Conservation (phyloP, 2,797 vertebrate genomes). For the Malurus splendens region DNA sequence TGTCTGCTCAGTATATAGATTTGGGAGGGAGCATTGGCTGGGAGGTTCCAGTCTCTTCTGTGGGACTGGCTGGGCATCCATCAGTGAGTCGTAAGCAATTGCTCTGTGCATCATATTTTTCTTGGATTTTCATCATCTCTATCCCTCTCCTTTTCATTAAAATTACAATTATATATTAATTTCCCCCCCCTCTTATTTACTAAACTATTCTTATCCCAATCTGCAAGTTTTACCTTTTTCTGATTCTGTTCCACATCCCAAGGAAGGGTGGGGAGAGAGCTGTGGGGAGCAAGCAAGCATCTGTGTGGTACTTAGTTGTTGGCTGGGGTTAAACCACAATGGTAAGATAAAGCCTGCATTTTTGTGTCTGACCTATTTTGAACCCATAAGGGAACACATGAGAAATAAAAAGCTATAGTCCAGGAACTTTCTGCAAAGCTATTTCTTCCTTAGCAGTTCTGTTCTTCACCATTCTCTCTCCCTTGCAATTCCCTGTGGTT, state of each 20-base stretch:
- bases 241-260: background rate
- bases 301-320: background rate
- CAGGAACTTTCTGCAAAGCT: background rate
- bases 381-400: background rate
- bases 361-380: background rate
- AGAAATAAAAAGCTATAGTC: background rate
- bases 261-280: background rate
- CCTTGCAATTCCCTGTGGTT: conserved; percentile 6
- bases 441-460: background rate
- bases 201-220: background rate
- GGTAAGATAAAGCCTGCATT: background rate
- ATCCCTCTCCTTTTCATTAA: background rate
- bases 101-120: background rate
- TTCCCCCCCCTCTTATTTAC: rapidly evolving
- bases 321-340: background rate
- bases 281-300: background rate
- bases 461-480: background rate
- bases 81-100: background rate
- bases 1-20: background rate
- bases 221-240: rapidly evolving
- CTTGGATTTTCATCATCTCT: background rate
- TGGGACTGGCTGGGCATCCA: background rate
- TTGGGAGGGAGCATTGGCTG: background rate
- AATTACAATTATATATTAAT: background rate
- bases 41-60: background rate